Evolutionary conservation across 1,140 invertebrate species (phyloP).

Genomic region (Rhopalosiphum padi): DNA sequence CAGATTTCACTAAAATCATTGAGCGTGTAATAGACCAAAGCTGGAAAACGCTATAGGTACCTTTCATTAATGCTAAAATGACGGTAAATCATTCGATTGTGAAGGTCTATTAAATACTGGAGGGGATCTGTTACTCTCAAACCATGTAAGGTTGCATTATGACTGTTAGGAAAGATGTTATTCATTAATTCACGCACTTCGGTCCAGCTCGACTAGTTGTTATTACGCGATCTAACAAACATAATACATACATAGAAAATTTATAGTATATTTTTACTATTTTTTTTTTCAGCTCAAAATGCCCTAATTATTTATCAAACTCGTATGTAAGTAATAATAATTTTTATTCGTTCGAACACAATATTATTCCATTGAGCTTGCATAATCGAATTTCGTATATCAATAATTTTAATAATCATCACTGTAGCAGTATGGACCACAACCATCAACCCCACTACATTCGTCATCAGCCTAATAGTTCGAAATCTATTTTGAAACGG

Average conservation of each 20-base stretch:
- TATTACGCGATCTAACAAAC: background rate
- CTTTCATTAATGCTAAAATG: constrained; percentile 39
- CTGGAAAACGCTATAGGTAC: constrained; percentile 43
- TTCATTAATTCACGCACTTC: constrained; percentile 47
- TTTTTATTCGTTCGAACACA: constrained; percentile 29
- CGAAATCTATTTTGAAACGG: constrained; percentile 59
- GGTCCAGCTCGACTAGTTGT: background rate
- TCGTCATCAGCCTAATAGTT: constrained; percentile 61
- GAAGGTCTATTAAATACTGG: constrained; percentile 55
- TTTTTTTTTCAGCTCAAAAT: constrained; percentile 52
- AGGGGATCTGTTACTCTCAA: constrained; percentile 53
- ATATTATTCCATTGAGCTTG: constrained; percentile 46
- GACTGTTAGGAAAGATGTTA: constrained; percentile 37
- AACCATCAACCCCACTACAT: background rate
- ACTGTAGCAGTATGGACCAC: constrained; percentile 32
- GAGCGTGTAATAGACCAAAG: constrained; percentile 57
- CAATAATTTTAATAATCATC: background rate
- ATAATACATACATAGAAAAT: background rate
- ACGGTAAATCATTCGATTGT: constrained; percentile 55
- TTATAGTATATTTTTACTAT: background rate
- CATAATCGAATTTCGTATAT: background rate
- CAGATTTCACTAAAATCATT: constrained; percentile 46
- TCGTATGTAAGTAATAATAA: constrained; percentile 51
- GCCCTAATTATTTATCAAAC: constrained; percentile 10
- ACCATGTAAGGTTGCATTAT: constrained; percentile 57